These are phyloP conservation scores for Lissocephala sabroskyi DNA, from an alignment of 2,888 invertebrate genomes.

Conservation along the genomic window DNA sequence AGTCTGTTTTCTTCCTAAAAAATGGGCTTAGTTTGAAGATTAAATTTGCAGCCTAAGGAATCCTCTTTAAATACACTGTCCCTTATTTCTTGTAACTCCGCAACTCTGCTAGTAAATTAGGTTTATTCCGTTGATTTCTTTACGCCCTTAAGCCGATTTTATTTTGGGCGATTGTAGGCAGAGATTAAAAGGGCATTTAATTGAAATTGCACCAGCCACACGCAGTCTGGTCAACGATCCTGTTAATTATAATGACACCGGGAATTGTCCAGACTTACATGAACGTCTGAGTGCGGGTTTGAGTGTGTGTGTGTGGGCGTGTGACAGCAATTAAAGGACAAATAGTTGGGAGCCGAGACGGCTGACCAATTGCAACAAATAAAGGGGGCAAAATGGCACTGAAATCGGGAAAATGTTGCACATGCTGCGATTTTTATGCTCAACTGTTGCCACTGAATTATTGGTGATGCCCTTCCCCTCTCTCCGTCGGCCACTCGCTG, in stretches of 20 bases:
- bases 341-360: constrained; percentile 34
- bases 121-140: neutral
- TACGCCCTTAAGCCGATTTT: neutral
- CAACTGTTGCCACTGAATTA: constrained; percentile 51
- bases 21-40: too few species aligned
- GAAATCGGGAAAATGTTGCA: constrained; percentile 27
- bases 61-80: too few species aligned
- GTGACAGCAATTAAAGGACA: constrained; percentile 54
- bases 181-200: constrained; percentile 29
- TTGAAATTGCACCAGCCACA: constrained; percentile 24
- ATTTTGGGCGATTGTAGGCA: constrained; percentile 22
- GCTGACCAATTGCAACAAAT: constrained; percentile 36
- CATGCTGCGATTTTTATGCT: constrained; percentile 55
- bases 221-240: constrained; percentile 13
- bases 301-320: neutral
- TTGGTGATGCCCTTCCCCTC: too few species aligned
- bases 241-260: constrained; percentile 39
- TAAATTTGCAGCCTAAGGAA: too few species aligned
- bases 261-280: neutral
- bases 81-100: too few species aligned
- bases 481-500: constrained; percentile 15
- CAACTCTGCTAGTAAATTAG: too few species aligned
- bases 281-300: too few species aligned
- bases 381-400: neutral
- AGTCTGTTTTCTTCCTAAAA: too few species aligned